Evolutionary conservation across 2,888 invertebrate species (phyloP).

Genomic region (Heliconius hortense): DNA sequence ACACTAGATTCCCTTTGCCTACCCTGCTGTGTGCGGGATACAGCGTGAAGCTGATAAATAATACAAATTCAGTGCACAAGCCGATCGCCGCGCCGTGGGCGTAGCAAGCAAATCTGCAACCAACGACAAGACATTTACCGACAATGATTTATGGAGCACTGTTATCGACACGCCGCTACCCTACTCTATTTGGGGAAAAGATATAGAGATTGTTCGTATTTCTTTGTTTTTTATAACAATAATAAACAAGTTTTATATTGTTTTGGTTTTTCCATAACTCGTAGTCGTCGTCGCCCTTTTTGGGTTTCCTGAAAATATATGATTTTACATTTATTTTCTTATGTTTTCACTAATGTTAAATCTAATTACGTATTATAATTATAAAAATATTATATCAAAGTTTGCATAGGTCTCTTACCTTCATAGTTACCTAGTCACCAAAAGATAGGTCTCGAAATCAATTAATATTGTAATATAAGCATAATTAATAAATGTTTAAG

Average conservation of each 20-base stretch:
- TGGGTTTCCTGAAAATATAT: too few relatives aligned
- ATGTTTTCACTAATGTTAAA: too few relatives aligned
- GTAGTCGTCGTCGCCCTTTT: neutral
- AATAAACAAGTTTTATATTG: neutral
- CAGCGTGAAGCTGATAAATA: neutral
- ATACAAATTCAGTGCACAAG: constrained; percentile 15
- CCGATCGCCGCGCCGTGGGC: constrained; percentile 42
- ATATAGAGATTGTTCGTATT: constrained; percentile 38
- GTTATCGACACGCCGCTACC: constrained; percentile 79
- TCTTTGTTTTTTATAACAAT: neutral
- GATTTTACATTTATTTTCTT: too few relatives aligned
- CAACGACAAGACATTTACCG: constrained; percentile 76
- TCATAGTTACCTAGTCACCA: too few relatives aligned
- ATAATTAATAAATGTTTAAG: too few relatives aligned
- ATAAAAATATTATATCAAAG: too few relatives aligned
- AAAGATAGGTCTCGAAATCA: too few relatives aligned
- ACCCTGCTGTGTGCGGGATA: too few relatives aligned
- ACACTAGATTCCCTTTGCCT: too few relatives aligned
- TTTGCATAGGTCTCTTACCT: too few relatives aligned
- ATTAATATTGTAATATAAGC: too few relatives aligned
- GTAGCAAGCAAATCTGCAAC: constrained; percentile 72
- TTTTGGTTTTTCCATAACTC: neutral
- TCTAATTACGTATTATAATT: too few relatives aligned
- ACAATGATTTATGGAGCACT: constrained; percentile 76
- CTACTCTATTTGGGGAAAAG: constrained; percentile 58